phyloP scores from a whole-genome alignment of 2,113 vertebrate genomes.

The Gopherus evgoodei region DNA sequence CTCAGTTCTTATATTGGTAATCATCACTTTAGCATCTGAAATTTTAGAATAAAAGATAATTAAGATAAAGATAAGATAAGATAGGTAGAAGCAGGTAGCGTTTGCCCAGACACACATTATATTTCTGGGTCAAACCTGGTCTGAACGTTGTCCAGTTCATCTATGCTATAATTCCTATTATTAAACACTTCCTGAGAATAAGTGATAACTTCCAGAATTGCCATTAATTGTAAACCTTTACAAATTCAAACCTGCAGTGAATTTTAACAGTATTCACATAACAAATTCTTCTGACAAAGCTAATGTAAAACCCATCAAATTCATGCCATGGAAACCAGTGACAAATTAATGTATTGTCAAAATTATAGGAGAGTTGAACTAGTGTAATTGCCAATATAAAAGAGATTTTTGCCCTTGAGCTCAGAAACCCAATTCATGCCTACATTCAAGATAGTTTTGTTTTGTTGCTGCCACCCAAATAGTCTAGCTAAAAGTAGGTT shows the following conservation, averaged over 20 bases:
- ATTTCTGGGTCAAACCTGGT: not conserved
- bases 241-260: not conserved
- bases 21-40: not conserved
- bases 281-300: conserved; percentile 8
- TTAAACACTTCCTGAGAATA: not conserved
- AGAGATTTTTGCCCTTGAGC: not conserved
- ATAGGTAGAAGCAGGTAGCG: not conserved
- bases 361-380: conserved; percentile 16
- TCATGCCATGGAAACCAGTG: not conserved
- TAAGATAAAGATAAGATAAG: too few relatives aligned
- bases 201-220: not conserved
- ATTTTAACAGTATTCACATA: not conserved
- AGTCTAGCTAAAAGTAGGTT: conserved; percentile 15
- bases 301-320: conserved; percentile 17
- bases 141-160: not conserved
- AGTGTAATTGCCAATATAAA: not conserved
- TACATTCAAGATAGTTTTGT: not conserved
- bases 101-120: not conserved
- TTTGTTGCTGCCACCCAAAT: conserved; percentile 1
- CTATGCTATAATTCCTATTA: not conserved
- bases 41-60: not conserved
- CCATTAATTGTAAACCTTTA: not conserved
- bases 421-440: not conserved
- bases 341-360: conserved; percentile 37
- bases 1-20: not conserved